Conservation (phyloP, 2,797 vertebrate species). For the Platalea minor region DNA sequence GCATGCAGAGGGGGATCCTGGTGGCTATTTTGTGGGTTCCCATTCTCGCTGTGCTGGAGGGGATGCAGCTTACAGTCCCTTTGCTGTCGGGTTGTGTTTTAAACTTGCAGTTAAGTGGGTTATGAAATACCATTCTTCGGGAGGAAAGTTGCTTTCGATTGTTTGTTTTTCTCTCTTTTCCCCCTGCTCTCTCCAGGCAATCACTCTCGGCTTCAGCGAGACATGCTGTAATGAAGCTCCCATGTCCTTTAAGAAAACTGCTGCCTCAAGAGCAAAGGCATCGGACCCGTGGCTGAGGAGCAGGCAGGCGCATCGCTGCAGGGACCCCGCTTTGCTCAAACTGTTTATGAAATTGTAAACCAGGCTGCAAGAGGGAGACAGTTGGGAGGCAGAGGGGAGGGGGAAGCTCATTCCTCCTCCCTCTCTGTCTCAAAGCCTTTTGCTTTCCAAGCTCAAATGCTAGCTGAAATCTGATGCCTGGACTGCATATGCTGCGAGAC, state of each 20-base stretch:
- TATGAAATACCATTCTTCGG: not conserved
- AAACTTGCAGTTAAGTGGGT: not conserved
- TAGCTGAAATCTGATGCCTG: slow-evolving; percentile 68
- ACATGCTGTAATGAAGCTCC: fast-evolving
- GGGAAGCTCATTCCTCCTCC: slow-evolving; percentile 44
- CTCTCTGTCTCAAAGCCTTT: slow-evolving; percentile 16
- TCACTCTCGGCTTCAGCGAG: not conserved
- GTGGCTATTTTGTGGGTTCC: not conserved
- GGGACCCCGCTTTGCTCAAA: not conserved
- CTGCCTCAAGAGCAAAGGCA: not conserved
- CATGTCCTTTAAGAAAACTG: not conserved
- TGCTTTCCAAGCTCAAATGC: slow-evolving; percentile 39
- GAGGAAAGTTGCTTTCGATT: not conserved
- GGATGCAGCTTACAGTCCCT: not conserved
- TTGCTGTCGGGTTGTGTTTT: not conserved
- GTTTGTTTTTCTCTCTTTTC: not conserved
- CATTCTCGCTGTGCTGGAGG: not conserved
- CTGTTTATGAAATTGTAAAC: not conserved
- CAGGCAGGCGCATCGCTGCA: not conserved
- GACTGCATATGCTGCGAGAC: slow-evolving; percentile 37
- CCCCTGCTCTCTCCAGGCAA: not conserved
- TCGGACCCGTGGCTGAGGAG: not conserved
- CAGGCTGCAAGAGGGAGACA: not conserved
- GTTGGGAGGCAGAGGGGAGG: slow-evolving; percentile 20
- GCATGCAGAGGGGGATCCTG: not conserved